Evolutionary conservation across 2,113 vertebrate genomes (phyloP).

Genomic region (Tympanuchus pallidicinctus): DNA sequence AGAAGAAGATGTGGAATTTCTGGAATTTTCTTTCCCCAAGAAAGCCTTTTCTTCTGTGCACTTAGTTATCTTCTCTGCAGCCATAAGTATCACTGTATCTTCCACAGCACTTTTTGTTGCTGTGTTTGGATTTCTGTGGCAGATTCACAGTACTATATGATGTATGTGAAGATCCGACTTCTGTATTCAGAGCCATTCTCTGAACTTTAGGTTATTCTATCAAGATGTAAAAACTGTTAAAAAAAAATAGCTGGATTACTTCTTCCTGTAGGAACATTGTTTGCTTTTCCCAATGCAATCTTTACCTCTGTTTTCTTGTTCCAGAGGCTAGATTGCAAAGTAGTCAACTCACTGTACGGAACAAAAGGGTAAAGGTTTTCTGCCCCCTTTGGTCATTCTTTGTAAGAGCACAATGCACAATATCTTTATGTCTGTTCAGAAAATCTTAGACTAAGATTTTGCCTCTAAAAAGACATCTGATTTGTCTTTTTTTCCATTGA

Average conservation of each 20-base stretch:
- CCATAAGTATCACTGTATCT: background rate
- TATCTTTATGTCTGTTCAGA: background rate
- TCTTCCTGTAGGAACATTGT: background rate
- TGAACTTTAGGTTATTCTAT: background rate
- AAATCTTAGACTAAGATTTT: background rate
- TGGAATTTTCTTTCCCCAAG: background rate
- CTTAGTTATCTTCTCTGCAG: background rate
- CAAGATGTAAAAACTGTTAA: background rate
- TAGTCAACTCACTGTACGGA: background rate
- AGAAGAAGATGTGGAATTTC: background rate
- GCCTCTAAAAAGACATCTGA: background rate
- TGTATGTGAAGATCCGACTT: background rate
- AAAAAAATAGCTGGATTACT: background rate
- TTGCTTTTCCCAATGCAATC: conserved; percentile 1
- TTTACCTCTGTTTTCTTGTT: background rate
- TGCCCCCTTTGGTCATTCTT: background rate
- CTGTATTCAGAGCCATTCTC: background rate
- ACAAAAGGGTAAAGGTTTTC: background rate
- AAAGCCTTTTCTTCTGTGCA: background rate
- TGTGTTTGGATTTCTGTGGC: background rate
- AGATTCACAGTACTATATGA: background rate
- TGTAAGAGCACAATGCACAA: background rate
- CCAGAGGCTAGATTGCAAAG: background rate
- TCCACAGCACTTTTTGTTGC: background rate
- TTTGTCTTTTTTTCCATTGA: background rate